Evolutionary conservation across 1,140 invertebrate species (phyloP).

Genomic region (Drosophila serrata): DNA sequence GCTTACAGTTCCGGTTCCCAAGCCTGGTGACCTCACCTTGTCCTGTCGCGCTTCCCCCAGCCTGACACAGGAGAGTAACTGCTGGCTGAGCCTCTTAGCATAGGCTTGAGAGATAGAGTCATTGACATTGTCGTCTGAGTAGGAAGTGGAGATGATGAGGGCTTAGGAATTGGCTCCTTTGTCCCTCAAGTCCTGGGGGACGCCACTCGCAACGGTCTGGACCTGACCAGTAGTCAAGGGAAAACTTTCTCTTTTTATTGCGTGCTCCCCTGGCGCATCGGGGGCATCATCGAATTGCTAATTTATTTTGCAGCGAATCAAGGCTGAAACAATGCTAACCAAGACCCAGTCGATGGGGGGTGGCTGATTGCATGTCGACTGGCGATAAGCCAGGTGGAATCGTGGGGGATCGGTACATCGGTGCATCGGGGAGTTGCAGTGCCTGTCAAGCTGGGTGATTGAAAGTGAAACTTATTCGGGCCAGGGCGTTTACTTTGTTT

Average conservation of each 20-base stretch:
- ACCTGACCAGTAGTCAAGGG: neutral
- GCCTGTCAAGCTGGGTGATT: slow-evolving; percentile 37
- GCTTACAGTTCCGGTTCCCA: slow-evolving; percentile 48
- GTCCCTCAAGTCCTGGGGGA: slow-evolving; percentile 15
- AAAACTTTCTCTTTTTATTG: slow-evolving; percentile 59
- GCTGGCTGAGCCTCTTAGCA: slow-evolving; percentile 22
- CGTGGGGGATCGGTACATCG: too few relatives aligned
- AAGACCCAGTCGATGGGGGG: slow-evolving; percentile 11
- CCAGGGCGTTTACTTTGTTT: slow-evolving; percentile 20
- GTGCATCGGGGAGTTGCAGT: slow-evolving; percentile 20
- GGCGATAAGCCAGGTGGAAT: slow-evolving; percentile 32
- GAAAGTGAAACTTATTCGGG: slow-evolving; percentile 60
- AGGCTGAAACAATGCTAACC: slow-evolving; percentile 26
- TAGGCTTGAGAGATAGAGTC: slow-evolving; percentile 27
- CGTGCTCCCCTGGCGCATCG: slow-evolving; percentile 35
- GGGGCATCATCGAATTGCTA: slow-evolving; percentile 40
- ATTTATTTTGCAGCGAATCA: slow-evolving; percentile 35
- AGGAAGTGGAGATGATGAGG: slow-evolving; percentile 44
- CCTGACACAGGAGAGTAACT: neutral
- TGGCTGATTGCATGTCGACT: slow-evolving; percentile 51
- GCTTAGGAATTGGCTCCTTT: slow-evolving; percentile 12
- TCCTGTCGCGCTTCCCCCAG: slow-evolving; percentile 10
- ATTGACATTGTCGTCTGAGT: slow-evolving; percentile 38
- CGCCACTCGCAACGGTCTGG: neutral
- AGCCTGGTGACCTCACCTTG: slow-evolving; percentile 40